Conservation (phyloP, 2,797 vertebrate genomes). For the Chrysolophus pictus region DNA sequence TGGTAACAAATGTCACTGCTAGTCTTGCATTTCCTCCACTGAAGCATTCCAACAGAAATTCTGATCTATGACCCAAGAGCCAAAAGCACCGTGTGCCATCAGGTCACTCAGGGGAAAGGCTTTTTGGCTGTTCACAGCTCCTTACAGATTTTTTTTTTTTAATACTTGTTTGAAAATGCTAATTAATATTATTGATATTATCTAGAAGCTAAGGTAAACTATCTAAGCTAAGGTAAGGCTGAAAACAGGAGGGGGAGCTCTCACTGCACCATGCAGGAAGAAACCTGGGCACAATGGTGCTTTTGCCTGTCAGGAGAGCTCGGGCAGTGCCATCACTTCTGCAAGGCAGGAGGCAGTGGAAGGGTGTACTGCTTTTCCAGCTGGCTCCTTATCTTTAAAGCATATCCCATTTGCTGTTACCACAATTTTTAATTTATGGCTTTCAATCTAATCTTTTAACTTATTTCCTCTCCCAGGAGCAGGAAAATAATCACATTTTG, state of each 20-base stretch:
- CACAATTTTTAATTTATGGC: neutral
- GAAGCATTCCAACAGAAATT: neutral
- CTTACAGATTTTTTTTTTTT: neutral
- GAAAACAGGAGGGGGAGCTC: slow-evolving; percentile 43
- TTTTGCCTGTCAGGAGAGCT: neutral
- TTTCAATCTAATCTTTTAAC: neutral
- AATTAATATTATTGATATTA: neutral
- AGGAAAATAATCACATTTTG: neutral
- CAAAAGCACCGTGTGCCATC: fast-evolving
- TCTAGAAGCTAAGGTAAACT: neutral
- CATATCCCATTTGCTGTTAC: neutral
- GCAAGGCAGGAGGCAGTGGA: neutral
- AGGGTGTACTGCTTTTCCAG: fast-evolving
- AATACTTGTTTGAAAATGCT: neutral
- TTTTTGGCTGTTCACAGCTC: neutral
- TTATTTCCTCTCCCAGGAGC: neutral
- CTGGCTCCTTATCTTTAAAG: neutral
- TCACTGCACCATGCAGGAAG: neutral
- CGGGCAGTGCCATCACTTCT: neutral
- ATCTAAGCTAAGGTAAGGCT: neutral
- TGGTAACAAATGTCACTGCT: neutral
- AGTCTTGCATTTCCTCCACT: neutral
- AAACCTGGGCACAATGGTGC: neutral
- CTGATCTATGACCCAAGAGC: neutral
- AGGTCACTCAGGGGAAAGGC: neutral